Evolutionary conservation across 2,888 invertebrate genomes (phyloP).

Genomic region (Rhorus exstirpatorius): DNA sequence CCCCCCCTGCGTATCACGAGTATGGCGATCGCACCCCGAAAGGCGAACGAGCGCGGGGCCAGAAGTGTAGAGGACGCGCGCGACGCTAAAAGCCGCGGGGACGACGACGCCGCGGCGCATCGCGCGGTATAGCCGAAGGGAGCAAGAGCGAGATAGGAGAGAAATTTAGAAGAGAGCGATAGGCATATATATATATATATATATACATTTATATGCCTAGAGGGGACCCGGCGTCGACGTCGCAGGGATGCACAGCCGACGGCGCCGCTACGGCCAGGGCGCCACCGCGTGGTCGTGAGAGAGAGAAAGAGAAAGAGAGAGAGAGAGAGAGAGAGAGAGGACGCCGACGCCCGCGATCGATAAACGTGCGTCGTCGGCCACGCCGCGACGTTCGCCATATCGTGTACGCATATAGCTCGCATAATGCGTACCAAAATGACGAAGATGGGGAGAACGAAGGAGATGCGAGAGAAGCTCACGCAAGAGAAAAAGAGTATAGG

Average conservation of each 20-base stretch:
- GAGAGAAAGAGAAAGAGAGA: constrained; percentile 29
- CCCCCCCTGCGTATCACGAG: constrained; percentile 54
- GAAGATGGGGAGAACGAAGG: neutral
- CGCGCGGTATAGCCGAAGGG: constrained; percentile 53
- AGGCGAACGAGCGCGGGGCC: constrained; percentile 49
- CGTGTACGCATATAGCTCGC: constrained; percentile 69
- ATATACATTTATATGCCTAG: constrained; percentile 1
- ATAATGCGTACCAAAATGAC: constrained; percentile 61
- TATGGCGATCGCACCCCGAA: constrained; percentile 67
- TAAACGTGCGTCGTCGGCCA: constrained; percentile 79
- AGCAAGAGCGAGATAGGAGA: constrained; percentile 36
- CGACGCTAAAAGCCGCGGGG: constrained; percentile 49
- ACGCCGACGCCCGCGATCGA: constrained; percentile 83
- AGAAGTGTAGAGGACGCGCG: constrained; percentile 58
- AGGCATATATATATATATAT: neutral
- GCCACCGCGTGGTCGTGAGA: constrained; percentile 82
- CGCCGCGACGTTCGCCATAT: constrained; percentile 70
- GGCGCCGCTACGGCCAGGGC: constrained; percentile 78
- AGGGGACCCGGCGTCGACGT: constrained; percentile 67
- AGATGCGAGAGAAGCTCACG: neutral
- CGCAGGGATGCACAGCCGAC: constrained; percentile 63
- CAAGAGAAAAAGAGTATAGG: constrained; percentile 16
- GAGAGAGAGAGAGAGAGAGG: constrained; percentile 13
- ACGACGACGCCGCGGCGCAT: constrained; percentile 59
- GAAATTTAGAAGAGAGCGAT: constrained; percentile 56